Base-by-base conservation (phyloP, 2,797 vertebrate species). In the Sebastiscus tertius region DNA sequence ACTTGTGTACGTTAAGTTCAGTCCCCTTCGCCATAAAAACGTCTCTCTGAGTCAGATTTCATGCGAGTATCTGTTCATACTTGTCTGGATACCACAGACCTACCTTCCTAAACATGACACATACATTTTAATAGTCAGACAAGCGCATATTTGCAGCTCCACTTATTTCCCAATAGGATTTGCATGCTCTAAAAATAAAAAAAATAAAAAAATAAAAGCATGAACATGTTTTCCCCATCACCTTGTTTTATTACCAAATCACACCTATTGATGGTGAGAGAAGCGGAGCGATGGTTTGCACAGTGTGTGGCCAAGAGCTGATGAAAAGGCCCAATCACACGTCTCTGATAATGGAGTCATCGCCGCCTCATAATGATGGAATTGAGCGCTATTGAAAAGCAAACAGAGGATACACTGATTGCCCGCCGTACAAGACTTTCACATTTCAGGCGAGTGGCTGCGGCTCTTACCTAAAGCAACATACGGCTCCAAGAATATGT, bases 241-340 rank as follows among this genome's bases (percentile, higher is more conserved):
- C 89, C 86, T 92, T 89, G 88, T 91, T 89, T 92, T 93, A 92
- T 90, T 82, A 90, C 88, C 88, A 93, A 95, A 94, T 94, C 91
- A 95, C 90, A 94, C 92, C 88, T 92, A 94, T 95, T 94, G 93
- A 94, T 87, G 69, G 89, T 12, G 86, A 88, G 82, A 91, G 87
- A 88, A 89, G 90, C 79, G 8, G 4, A 59, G 91, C 77, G 76
- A 74, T 77, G 89, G 86, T 77, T 88, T 8, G 83, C 92, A 74
- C 93, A 91, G 93, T 89, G 91, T 93, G 94, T 86, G 91, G 88
- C 90, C 90, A 88, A 77, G 86, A 79, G 84, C 91, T 52, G 84
- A 91, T 95, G 93, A 94, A 94, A 93, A 93, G 94, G 90, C 91
- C 94, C 92, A 94, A 93, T 95, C 93, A 95, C 86, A 81, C 89